Conservation (phyloP, 2,113 vertebrate species). For the Orthonyx spaldingii region DNA sequence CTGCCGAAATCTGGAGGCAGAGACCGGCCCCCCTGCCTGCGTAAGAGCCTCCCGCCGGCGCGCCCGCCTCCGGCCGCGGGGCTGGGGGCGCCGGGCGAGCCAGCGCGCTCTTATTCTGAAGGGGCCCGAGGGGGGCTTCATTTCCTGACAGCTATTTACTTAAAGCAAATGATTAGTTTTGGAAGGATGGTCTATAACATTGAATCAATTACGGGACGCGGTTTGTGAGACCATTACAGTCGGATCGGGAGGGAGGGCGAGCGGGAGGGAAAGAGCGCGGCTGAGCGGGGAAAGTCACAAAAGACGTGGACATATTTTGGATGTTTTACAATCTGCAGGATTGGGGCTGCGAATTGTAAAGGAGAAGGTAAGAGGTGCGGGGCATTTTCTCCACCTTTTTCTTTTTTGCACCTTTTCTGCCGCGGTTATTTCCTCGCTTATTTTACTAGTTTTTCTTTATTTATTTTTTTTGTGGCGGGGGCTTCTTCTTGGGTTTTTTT, state of each 20-base stretch:
- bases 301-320: conserved; percentile 71
- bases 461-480: not conserved
- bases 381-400: not conserved
- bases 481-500: rapidly evolving
- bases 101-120: conserved; percentile 84
- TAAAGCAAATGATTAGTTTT: conserved; percentile 90
- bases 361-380: conserved; percentile 69
- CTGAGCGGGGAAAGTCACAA: conserved; percentile 68
- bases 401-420: not conserved
- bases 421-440: not conserved
- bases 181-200: conserved; percentile 89
- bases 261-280: conserved; percentile 61
- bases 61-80: conserved; percentile 32
- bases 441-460: not conserved
- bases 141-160: conserved; percentile 98
- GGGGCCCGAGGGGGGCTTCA: conserved; percentile 68
- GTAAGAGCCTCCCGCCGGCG: conserved; percentile 64
- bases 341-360: conserved; percentile 60
- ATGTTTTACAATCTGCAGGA: conserved; percentile 68
- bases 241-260: conserved; percentile 68
- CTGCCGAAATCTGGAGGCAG: conserved; percentile 66
- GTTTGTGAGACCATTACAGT: conserved; percentile 78
- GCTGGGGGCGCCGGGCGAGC: conserved; percentile 23
- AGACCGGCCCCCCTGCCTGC: conserved; percentile 64
- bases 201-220: conserved; percentile 93